These are phyloP conservation scores for Microtus pennsylvanicus DNA, from an alignment of 2,113 vertebrate species.

Conservation along the genomic window DNA sequence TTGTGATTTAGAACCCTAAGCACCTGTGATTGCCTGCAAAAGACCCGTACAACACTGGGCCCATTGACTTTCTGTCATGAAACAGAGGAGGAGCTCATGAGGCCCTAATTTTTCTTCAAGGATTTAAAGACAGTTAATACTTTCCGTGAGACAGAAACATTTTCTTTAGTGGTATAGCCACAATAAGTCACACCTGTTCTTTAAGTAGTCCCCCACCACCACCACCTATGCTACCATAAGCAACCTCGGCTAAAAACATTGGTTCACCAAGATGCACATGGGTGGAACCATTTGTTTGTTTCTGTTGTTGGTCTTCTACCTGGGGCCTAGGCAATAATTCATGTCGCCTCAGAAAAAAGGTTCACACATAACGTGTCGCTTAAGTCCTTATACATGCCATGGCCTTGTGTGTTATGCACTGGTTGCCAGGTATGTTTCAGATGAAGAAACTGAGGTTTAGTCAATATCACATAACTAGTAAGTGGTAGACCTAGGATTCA, in stretches of 20 bases:
- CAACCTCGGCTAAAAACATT: not conserved
- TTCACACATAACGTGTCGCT: not conserved
- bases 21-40: not conserved
- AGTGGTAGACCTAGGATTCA: constrained; percentile 19
- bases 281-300: not conserved
- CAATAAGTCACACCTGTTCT: not conserved
- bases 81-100: not conserved
- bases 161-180: not conserved
- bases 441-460: not conserved
- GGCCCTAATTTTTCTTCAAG: not conserved
- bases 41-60: not conserved
- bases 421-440: not conserved
- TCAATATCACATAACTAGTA: constrained; percentile 12
- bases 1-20: not conserved
- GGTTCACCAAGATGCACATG: not conserved
- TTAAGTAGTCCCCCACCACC: not conserved
- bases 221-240: not conserved
- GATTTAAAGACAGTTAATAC: not conserved
- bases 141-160: not conserved
- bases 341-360: not conserved
- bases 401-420: not conserved
- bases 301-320: not conserved
- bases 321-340: not conserved
- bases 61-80: not conserved
- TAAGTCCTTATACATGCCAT: not conserved